phyloP scores from a whole-genome alignment of 2,113 vertebrate genomes.

The Naja naja region DNA sequence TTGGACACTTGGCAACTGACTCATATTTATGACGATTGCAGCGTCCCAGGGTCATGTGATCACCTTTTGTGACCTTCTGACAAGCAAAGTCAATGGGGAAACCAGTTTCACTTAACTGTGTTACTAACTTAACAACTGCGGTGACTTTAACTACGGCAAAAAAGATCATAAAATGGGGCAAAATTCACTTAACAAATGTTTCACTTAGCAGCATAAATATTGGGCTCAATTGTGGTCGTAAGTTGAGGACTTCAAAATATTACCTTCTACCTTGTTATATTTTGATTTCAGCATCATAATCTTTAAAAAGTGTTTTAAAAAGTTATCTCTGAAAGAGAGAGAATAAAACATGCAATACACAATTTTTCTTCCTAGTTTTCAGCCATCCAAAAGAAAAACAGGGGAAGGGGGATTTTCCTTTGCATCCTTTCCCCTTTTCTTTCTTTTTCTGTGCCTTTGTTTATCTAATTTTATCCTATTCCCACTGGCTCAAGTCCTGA shows the following conservation, averaged over 20 bases:
- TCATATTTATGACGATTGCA: background rate
- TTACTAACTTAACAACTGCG: background rate
- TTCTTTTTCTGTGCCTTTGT: background rate
- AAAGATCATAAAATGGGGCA: background rate
- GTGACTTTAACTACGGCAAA: background rate
- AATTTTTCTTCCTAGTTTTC: background rate
- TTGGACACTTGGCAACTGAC: background rate
- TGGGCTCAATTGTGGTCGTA: background rate
- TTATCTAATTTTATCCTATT: background rate
- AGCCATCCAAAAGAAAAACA: background rate
- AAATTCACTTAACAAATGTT: background rate
- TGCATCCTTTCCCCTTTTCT: background rate
- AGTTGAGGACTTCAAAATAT: background rate
- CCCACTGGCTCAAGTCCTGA: background rate
- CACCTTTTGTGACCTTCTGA: background rate
- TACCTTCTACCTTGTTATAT: background rate
- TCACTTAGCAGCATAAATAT: background rate
- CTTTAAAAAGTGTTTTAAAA: background rate
- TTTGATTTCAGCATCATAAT: background rate
- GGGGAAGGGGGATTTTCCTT: background rate
- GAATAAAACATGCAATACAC: background rate
- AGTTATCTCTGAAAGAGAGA: background rate
- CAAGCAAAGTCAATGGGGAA: background rate
- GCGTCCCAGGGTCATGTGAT: background rate
- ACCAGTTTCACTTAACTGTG: background rate